Percentiles rank a stretch among this genome's conserved stretches.
Conservation (phyloP, 2,797 vertebrate species). For the Antrozous pallidus region DNA sequence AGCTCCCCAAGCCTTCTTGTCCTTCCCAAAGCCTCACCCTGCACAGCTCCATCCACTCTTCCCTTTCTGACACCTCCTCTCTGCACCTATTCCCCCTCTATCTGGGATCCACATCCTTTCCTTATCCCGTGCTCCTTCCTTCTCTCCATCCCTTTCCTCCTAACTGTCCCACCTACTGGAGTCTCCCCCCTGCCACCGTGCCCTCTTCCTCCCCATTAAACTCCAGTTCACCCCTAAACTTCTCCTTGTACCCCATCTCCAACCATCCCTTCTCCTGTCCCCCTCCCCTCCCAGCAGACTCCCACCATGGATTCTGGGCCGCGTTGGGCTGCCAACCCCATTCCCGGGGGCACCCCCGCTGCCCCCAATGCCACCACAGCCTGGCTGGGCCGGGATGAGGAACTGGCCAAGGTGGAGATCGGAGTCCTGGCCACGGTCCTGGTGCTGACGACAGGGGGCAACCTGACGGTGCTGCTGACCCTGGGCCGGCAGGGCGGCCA, state of each 20-base stretch:
- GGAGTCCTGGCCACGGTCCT: conserved; percentile 88
- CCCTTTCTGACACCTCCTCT: not conserved
- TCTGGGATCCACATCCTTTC: no score
- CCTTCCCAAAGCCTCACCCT: not conserved
- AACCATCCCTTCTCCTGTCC: not conserved
- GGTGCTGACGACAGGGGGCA: conserved; percentile 86
- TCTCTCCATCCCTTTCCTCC: not conserved
- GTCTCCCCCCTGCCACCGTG: not conserved
- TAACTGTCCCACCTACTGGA: not conserved
- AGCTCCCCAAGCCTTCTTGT: not conserved
- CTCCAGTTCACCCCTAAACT: not conserved
- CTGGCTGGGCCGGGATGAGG: conserved; percentile 85
- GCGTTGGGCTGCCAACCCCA: not conserved
- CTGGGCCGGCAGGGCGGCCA: conserved; percentile 85
- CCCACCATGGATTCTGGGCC: conserved; percentile 59
- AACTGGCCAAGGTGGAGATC: conserved; percentile 91
- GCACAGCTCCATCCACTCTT: not conserved
- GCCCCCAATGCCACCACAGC: conserved; percentile 64
- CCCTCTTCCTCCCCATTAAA: not conserved
- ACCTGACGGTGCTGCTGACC: conserved; percentile 87
- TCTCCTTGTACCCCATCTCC: no score
- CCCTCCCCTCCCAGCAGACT: not conserved
- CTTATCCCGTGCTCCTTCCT: not conserved
- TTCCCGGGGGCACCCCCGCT: not conserved
- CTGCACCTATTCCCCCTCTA: rapidly evolving